Percentiles rank a stretch among this genome's conserved stretches.
phyloP scores from a whole-genome alignment of 1,140 invertebrate species.

The Anadara kagoshimensis region DNA sequence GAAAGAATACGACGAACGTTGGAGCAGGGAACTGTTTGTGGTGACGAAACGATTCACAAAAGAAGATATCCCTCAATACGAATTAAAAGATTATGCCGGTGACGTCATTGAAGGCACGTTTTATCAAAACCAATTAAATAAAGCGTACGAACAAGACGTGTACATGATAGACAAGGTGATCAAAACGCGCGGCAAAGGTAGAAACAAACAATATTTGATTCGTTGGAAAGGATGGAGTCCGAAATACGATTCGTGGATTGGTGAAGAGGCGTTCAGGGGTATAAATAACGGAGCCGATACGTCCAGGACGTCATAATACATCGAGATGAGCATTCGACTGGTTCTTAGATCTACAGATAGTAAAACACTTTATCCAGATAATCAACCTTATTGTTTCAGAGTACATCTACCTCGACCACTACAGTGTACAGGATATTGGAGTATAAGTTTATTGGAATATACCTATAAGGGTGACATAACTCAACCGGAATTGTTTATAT shows the following conservation, averaged over 20 bases:
- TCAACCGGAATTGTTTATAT: slow-evolving; percentile 7
- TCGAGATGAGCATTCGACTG: not conserved
- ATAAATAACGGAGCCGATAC: not conserved
- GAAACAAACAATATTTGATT: slow-evolving; percentile 11
- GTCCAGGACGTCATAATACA: not conserved
- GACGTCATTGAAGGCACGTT: slow-evolving; percentile 21
- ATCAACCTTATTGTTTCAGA: slow-evolving; percentile 3
- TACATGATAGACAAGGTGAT: slow-evolving; percentile 23
- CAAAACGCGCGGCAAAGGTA: not conserved
- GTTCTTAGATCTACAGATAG: not conserved
- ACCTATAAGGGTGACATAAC: not conserved
- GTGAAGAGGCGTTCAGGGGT: slow-evolving; percentile 7
- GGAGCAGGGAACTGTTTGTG: slow-evolving; percentile 25
- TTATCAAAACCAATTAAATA: slow-evolving; percentile 32
- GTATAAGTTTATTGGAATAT: not conserved
- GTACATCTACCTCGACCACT: slow-evolving; percentile 4
- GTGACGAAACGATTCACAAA: slow-evolving; percentile 6
- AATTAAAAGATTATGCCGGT: slow-evolving; percentile 36
- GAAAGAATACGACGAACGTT: slow-evolving; percentile 36
- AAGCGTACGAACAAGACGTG: slow-evolving; percentile 12
- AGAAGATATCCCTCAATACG: slow-evolving; percentile 24
- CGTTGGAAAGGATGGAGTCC: slow-evolving; percentile 21
- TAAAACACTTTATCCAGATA: not conserved
- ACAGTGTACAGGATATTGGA: not conserved
- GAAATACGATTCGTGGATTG: slow-evolving; percentile 27